A percentile compares a stretch with the other conserved stretches of the same genome.
phyloP scores from a whole-genome alignment of 2,113 vertebrate species.

The Nematolebias whitei region DNA sequence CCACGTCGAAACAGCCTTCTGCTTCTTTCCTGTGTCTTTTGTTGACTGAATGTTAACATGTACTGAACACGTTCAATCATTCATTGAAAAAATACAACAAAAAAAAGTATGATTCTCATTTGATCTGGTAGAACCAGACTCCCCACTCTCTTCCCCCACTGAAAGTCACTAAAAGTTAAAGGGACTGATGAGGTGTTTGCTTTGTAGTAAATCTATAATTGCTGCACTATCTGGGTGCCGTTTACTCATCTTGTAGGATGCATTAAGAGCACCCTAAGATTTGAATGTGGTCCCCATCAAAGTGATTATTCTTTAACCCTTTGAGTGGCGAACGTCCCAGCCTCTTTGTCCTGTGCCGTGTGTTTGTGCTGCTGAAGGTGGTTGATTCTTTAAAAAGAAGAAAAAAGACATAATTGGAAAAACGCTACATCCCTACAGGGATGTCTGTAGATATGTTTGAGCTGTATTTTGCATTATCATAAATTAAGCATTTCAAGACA shows the following conservation, averaged over 20 bases:
- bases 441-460: constrained; percentile 1
- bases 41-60: constrained; percentile 75
- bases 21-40: constrained; percentile 76
- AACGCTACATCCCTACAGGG: background rate
- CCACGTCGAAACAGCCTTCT: constrained; percentile 65
- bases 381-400: constrained; percentile 70
- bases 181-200: constrained; percentile 76
- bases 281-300: constrained; percentile 40
- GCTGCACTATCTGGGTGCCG: constrained; percentile 14
- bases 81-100: constrained; percentile 36
- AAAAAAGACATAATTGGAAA: background rate
- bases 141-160: background rate
- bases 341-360: constrained; percentile 47
- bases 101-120: constrained; percentile 17
- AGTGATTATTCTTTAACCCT: constrained; percentile 83
- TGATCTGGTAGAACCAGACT: constrained; percentile 28
- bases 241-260: background rate
- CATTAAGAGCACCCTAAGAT: constrained; percentile 3
- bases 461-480: constrained; percentile 13
- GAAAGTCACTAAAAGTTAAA: constrained; percentile 87
- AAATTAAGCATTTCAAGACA: constrained; percentile 29
- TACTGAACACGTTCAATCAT: constrained; percentile 37
- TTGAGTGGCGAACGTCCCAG: constrained; percentile 79
- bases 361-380: constrained; percentile 80
- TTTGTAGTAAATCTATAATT: constrained; percentile 26